phyloP scores from a whole-genome alignment of 2,888 invertebrate genomes.

The Sarcophaga carnaria region DNA sequence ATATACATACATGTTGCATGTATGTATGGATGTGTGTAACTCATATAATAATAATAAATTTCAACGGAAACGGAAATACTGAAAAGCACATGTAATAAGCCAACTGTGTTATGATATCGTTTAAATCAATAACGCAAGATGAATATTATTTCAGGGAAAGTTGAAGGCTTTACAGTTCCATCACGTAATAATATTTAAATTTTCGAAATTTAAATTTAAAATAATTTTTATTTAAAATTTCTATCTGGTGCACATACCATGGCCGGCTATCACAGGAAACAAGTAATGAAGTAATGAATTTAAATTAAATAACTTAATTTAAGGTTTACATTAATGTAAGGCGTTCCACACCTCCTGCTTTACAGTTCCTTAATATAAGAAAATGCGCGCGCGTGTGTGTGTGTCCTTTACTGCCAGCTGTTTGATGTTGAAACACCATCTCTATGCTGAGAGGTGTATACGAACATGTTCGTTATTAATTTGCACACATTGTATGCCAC shows the following conservation, averaged over 20 bases:
- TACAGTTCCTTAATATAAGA: too few relatives aligned
- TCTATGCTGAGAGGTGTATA: constrained; percentile 1
- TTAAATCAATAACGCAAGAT: not conserved
- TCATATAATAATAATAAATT: not conserved
- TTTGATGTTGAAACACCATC: too few relatives aligned
- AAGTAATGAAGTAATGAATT: constrained; percentile 26
- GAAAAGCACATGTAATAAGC: not conserved
- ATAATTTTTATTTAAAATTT: too few relatives aligned
- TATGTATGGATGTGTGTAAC: not conserved
- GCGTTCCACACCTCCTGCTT: not conserved
- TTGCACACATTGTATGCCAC: constrained; percentile 10
- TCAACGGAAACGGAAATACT: constrained; percentile 19
- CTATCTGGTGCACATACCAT: not conserved
- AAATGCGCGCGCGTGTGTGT: too few relatives aligned
- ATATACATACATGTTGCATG: not conserved
- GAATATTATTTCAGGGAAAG: too few relatives aligned
- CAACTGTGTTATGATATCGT: not conserved
- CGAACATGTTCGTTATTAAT: constrained; percentile 21
- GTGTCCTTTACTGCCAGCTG: too few relatives aligned
- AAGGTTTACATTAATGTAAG: constrained; percentile 23
- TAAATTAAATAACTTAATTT: constrained; percentile 62
- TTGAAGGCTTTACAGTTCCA: too few relatives aligned
- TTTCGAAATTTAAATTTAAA: too few relatives aligned
- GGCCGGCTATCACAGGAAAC: not conserved
- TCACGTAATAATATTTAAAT: too few relatives aligned